Conservation (phyloP, 2,113 vertebrate genomes). For the Dolichallabes microphthalmus region DNA sequence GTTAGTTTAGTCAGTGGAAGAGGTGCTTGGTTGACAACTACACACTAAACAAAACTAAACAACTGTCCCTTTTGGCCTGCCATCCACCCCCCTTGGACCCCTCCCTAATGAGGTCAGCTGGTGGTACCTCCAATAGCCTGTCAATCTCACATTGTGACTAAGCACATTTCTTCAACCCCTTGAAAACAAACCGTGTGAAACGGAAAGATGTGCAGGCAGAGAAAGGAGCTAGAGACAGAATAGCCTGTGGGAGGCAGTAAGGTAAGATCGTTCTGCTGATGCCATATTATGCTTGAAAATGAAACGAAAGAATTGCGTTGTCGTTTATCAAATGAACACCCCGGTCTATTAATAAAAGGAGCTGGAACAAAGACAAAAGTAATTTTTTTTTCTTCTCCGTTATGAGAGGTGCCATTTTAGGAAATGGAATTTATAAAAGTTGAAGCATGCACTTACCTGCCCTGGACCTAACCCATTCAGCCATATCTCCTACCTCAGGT, state of each 20-base stretch:
- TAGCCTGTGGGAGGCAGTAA: conserved; percentile 34
- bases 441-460: conserved; percentile 53
- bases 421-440: conserved; percentile 49
- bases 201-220: neutral
- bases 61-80: neutral
- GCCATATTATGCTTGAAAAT: neutral
- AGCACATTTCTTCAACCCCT: conserved; percentile 46
- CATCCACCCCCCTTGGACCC: conserved; percentile 25
- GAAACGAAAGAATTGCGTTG: conserved; percentile 1
- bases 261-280: neutral
- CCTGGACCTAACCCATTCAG: conserved; percentile 52
- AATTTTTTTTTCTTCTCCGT: neutral
- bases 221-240: conserved; percentile 45
- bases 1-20: neutral
- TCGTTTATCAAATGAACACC: neutral
- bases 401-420: conserved; percentile 27
- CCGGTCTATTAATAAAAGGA: neutral
- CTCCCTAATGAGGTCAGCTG: conserved; percentile 37
- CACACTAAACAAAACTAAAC: neutral
- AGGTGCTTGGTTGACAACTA: neutral
- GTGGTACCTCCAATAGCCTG: conserved; percentile 31
- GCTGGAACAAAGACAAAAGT: neutral
- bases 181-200: conserved; percentile 40
- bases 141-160: conserved; percentile 29
- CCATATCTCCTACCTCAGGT: conserved; percentile 57